Evolutionary conservation across 2,888 invertebrate species (phyloP).

Genomic region (Dusona sp.): DNA sequence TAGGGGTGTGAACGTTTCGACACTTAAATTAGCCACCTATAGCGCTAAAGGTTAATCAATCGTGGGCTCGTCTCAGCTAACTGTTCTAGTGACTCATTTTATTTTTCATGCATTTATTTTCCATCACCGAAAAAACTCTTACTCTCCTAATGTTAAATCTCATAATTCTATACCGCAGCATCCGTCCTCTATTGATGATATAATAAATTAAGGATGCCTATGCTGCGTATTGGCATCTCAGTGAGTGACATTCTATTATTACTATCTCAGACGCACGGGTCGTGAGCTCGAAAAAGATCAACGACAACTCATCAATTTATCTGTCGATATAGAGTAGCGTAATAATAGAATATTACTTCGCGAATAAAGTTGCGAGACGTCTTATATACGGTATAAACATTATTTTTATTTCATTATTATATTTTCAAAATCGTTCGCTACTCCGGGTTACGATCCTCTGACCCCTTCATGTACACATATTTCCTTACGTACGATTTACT

Average conservation of each 20-base stretch:
- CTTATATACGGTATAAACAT: background rate
- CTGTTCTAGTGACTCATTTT: conserved; percentile 81
- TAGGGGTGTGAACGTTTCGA: conserved; percentile 73
- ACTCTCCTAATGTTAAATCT: conserved; percentile 4
- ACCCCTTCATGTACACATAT: too few species aligned
- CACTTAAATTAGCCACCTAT: conserved; percentile 84
- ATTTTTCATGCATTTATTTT: conserved; percentile 68
- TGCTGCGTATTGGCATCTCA: conserved; percentile 18
- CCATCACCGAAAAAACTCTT: conserved; percentile 20
- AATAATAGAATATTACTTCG: conserved; percentile 42
- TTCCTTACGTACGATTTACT: too few species aligned
- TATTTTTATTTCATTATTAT: background rate
- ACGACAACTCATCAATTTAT: conserved; percentile 48
- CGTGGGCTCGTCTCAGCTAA: conserved; percentile 70
- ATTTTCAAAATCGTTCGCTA: background rate
- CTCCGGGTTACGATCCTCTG: background rate
- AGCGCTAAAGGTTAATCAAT: conserved; percentile 83
- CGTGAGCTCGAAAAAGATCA: conserved; percentile 64
- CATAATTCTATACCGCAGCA: conserved; percentile 8
- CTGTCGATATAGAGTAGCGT: conserved; percentile 24
- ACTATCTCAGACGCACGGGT: conserved; percentile 44
- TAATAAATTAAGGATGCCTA: conserved; percentile 40
- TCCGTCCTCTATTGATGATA: conserved; percentile 41
- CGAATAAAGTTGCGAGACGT: background rate
- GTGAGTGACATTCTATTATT: conserved; percentile 63